Base-by-base conservation (phyloP, 2,888 invertebrate species). In the Fissipunctia ypsillon region DNA sequence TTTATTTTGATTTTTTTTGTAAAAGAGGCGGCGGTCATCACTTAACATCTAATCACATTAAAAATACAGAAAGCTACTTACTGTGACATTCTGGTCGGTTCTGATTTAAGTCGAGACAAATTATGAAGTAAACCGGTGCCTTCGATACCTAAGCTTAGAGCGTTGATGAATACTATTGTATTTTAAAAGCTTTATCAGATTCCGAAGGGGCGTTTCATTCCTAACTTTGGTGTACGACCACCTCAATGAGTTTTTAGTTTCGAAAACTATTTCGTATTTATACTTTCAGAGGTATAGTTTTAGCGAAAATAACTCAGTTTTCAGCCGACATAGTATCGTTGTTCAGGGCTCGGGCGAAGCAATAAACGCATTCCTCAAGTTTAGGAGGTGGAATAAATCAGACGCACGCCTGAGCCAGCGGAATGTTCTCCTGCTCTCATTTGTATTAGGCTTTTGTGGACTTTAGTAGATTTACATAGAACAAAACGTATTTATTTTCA, bases 341-440 rank as follows among this genome's bases (percentile, higher is more conserved):
- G 45, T 28, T 54, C 31, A 22, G 52, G 16, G 25, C 25, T 7
- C 31, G 52, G 45, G 59, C 22, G 71, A 57, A 28, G 80, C 83
- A 84, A 85, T 83, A 85, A 71, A 73, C 73, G 64, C 80, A 84
- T 84, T 83, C 84, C 85, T 61, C 41, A 54, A 65, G 80, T 67
- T 80, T 56, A 54, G 60, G 57, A 56, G 77, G 66, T 71, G 68
- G 80, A 81, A 84, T 68, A 73, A 76, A 83, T 85, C 71, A 83
- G 83, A 45, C 48, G 38, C 25, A 35, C 57, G 41, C 64, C 28
- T 22, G 63, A 10, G 56, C 22, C 50, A 1, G 14, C 10, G 56
- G 63, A 48, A 83, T 69, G 66, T 48, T 59, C 19, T n/a, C 43
- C 52, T 12, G 52, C 5, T 28, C 64, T 52, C 56, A 70, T 71